Percentiles rank a stretch among this genome's conserved stretches.
These are phyloP conservation scores for Deladenus siricidicola DNA, from an alignment of 2,888 invertebrate species.

Conservation along the genomic window DNA sequence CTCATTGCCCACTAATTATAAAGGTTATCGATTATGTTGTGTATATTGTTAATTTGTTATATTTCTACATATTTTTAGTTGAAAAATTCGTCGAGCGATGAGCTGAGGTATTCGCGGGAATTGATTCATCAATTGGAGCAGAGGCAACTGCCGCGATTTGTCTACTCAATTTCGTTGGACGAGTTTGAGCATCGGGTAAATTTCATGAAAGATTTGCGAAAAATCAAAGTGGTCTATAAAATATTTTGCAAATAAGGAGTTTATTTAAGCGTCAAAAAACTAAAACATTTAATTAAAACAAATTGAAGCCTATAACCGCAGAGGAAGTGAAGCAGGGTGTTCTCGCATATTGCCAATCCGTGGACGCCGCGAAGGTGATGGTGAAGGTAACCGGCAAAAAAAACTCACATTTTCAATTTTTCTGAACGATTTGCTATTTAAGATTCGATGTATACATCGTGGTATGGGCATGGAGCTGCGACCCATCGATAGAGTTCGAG, in stretches of 20 bases:
- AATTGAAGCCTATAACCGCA: background rate
- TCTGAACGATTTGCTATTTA: too few species aligned
- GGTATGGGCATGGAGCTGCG: constrained; percentile 4
- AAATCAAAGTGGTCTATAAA: too few species aligned
- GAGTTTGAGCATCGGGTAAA: background rate
- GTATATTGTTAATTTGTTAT: too few species aligned
- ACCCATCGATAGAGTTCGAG: background rate
- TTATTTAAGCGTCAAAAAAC: too few species aligned
- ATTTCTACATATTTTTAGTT: too few species aligned
- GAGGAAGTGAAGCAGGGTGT: background rate
- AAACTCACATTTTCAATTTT: too few species aligned
- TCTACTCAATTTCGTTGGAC: background rate
- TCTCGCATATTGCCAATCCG: too few species aligned
- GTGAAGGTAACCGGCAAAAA: too few species aligned
- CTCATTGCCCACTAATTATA: too few species aligned
- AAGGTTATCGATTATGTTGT: background rate
- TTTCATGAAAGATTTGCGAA: background rate
- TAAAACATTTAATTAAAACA: background rate
- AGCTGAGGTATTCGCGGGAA: background rate
- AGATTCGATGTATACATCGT: constrained; percentile 8
- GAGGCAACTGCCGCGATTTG: background rate
- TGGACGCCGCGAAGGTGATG: too few species aligned
- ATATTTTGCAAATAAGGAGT: too few species aligned
- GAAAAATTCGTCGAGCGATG: background rate
- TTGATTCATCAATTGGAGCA: background rate